phyloP scores from a whole-genome alignment of 1,140 invertebrate genomes.

The Cotesia typhae region DNA sequence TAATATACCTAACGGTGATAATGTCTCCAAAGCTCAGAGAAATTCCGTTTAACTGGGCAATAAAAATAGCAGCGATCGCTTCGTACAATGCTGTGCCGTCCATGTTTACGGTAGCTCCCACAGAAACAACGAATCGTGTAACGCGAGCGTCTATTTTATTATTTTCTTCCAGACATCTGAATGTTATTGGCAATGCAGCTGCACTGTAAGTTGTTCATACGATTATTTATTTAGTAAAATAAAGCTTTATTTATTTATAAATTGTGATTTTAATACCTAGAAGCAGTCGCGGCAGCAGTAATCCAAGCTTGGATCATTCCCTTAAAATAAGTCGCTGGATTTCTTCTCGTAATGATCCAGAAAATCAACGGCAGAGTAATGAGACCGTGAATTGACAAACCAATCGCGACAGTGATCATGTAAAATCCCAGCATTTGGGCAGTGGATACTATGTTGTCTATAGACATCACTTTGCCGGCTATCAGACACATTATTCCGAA shows the following conservation, averaged over 20 bases:
- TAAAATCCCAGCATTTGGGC: conserved; percentile 74
- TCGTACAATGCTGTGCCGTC: conserved; percentile 81
- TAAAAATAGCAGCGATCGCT: conserved; percentile 76
- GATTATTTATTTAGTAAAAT: not conserved
- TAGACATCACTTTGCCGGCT: conserved; percentile 73
- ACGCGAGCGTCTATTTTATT: conserved; percentile 76
- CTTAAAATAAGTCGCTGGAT: conserved; percentile 72
- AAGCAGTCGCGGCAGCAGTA: conserved; percentile 75
- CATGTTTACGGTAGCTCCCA: conserved; percentile 76
- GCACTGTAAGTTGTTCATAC: conserved; percentile 65
- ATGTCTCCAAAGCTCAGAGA: conserved; percentile 68
- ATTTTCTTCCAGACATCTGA: conserved; percentile 80
- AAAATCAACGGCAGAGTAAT: conserved; percentile 73
- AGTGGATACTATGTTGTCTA: conserved; percentile 71
- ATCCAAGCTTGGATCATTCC: conserved; percentile 74
- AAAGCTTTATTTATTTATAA: conserved; percentile 29
- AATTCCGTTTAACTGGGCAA: conserved; percentile 76
- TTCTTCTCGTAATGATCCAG: conserved; percentile 70
- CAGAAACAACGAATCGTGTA: conserved; percentile 74
- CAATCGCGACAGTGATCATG: conserved; percentile 73
- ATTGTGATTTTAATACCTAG: conserved; percentile 63
- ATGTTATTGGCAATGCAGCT: conserved; percentile 79
- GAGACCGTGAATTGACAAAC: conserved; percentile 72
- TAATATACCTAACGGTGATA: conserved; percentile 68
- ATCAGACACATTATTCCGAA: conserved; percentile 77